Base-by-base conservation (phyloP, 2,113 vertebrate genomes). In the Hypocryptadius cinnamomeus region DNA sequence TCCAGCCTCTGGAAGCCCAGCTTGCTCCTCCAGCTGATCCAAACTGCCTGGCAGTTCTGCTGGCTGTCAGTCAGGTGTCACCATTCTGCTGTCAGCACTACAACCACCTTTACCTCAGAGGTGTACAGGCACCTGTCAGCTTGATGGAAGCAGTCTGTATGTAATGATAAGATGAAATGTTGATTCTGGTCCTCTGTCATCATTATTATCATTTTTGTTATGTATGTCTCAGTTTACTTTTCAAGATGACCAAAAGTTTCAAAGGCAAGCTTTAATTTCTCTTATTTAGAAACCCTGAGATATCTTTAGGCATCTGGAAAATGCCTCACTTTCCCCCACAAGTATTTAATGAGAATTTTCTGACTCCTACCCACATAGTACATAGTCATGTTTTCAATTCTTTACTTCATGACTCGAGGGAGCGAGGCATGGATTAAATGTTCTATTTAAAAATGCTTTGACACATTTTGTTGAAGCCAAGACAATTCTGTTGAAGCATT, bases 401-500 rank as follows among this genome's bases (percentile, higher is more conserved):
- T 78, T 93, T 31, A 19, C 76, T 83, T 81, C 74, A 31, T 1
- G 2, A 48, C 86, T 88, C 0, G 0, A 88, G 60, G 69, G 64
- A 96, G 79, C 0, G 3, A 93, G 82, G 60, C 76, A 60, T 3
- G 2, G 79, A 83, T 66, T 91, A 81, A 95, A 44, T 28, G 27
- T 85, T 86, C 90, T 71, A 40, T 87, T 91, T 94, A 68, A 87
- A 95, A 94, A 68, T 2, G 4, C 79, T 94, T 79, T 79, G 91
- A 84, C 82, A 90, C 30, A 33, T 95, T 95, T 86, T 83, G 65
- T 74, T 71, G 89, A 83, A 79, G 60, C 68, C 61, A 77, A 88
- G 87, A 93, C 79, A 91, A 88, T 90, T 83, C 82, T 78, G 59
- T 59, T 94, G 90, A 88, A 94, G 69, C 71, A 92, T 91, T 93